Percentiles rank a stretch among this genome's conserved stretches.
Evolutionary conservation across 2,888 invertebrate species (phyloP).

Genomic region (Salticus scenicus): DNA sequence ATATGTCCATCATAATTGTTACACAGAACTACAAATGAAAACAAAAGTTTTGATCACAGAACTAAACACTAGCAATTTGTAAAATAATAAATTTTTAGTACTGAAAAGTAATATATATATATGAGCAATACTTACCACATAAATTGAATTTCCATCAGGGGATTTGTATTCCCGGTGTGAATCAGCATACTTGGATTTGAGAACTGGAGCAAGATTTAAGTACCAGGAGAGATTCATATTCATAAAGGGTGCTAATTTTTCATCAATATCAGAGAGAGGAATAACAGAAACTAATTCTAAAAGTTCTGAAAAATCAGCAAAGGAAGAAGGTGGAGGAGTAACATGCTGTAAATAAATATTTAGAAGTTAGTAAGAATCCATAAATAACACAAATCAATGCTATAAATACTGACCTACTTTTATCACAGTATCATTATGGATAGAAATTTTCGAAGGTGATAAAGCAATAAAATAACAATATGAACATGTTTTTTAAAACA

Average conservation of each 20-base stretch:
- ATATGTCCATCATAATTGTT: no score
- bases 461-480: no score
- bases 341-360: slow-evolving; percentile 28
- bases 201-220: slow-evolving; percentile 80
- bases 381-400: no score
- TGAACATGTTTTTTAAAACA: no score
- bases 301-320: slow-evolving; percentile 81
- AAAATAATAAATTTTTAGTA: no score
- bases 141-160: slow-evolving; percentile 80
- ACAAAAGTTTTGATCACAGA: no score
- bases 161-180: slow-evolving; percentile 80
- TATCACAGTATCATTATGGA: not conserved
- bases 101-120: no score
- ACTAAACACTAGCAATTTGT: no score
- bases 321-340: slow-evolving; percentile 7
- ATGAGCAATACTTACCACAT: slow-evolving; percentile 78
- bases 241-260: slow-evolving; percentile 79
- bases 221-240: slow-evolving; percentile 82
- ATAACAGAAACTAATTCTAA: slow-evolving; percentile 80
- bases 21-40: no score
- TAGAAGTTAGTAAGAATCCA: no score
- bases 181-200: slow-evolving; percentile 80
- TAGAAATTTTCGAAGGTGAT: not conserved
- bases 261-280: slow-evolving; percentile 80
- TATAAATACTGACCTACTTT: not conserved